Conservation (phyloP, 2,113 vertebrate species). For the Mola mola region DNA sequence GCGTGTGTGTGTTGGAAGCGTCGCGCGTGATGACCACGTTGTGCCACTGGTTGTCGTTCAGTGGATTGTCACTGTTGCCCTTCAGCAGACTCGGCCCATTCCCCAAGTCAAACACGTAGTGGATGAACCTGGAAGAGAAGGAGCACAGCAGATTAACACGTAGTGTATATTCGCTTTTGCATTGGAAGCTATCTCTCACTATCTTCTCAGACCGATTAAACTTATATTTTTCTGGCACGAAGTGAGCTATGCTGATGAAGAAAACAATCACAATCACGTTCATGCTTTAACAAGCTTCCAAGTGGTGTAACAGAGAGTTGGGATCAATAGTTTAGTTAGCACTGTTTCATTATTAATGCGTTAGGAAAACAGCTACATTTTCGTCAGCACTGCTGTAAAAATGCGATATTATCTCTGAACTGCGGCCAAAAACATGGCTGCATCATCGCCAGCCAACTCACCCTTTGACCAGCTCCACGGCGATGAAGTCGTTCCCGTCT, state of each 20-base stretch:
- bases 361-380: too few species aligned
- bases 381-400: too few species aligned
- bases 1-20: conserved; percentile 92
- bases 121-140: conserved; percentile 87
- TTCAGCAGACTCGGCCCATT: conserved; percentile 98
- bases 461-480: conserved; percentile 97
- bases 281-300: too few species aligned
- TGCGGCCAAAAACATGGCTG: too few species aligned
- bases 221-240: too few species aligned
- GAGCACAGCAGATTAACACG: not conserved
- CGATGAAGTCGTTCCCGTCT: conserved; percentile 91
- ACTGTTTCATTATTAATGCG: too few species aligned
- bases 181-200: not conserved
- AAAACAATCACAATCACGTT: too few species aligned
- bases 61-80: conserved; percentile 92
- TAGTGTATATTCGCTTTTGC: not conserved
- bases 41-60: conserved; percentile 98
- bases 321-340: too few species aligned
- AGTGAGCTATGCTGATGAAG: too few species aligned
- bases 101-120: conserved; percentile 96
- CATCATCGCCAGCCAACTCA: conserved; percentile 67
- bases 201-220: conserved; percentile 8
- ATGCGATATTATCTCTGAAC: too few species aligned
- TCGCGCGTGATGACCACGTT: conserved; percentile 95
- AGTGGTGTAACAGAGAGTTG: too few species aligned